Percentiles rank a stretch among this genome's conserved stretches.
These are phyloP conservation scores for Psittacula cyanocephala DNA, from an alignment of 2,113 vertebrate genomes.

Conservation along the genomic window DNA sequence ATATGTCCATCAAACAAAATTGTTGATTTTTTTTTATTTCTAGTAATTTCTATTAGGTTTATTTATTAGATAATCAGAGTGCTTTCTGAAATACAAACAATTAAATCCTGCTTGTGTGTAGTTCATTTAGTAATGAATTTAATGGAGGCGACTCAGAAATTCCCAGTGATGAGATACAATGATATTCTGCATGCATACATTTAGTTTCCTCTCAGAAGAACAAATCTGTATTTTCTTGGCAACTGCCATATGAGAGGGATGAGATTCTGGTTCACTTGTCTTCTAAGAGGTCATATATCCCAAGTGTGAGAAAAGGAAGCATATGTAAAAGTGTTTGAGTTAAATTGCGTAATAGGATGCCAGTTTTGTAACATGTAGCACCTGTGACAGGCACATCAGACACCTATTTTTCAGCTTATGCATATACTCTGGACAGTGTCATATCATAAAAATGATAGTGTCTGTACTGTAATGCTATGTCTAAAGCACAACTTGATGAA, in stretches of 20 bases:
- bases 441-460: neutral
- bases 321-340: neutral
- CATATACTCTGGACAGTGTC: neutral
- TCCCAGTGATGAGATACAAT: neutral
- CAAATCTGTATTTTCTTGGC: neutral
- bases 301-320: neutral
- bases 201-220: neutral
- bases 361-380: neutral
- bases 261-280: neutral
- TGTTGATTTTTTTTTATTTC: neutral
- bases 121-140: neutral
- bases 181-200: neutral
- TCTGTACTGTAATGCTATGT: neutral
- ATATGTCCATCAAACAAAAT: neutral
- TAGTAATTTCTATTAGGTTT: neutral
- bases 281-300: neutral
- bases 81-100: neutral
- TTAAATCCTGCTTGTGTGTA: neutral
- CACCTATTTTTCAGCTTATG: neutral
- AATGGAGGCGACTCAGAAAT: neutral
- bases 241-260: neutral
- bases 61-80: neutral
- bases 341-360: neutral
- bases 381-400: neutral
- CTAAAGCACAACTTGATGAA: neutral